phyloP scores from a whole-genome alignment of 2,113 vertebrate species.

The Nanorana parkeri region DNA sequence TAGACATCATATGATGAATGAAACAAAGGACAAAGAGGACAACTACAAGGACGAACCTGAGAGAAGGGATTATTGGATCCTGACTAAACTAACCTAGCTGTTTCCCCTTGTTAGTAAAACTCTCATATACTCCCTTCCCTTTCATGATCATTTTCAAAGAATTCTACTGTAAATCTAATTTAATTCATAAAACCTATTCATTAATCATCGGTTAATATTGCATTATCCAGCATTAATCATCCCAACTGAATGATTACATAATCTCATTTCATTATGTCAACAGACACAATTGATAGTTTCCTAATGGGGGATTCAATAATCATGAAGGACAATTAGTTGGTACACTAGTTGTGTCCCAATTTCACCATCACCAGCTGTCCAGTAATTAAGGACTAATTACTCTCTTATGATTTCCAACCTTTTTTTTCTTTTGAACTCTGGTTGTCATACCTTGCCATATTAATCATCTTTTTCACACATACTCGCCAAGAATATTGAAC shows the following conservation, averaged over 20 bases:
- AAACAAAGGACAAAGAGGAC: no score
- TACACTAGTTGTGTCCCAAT: not conserved
- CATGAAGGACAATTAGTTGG: not conserved
- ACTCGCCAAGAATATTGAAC: no score
- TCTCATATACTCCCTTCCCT: not conserved
- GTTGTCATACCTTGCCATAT: no score
- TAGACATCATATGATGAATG: no score
- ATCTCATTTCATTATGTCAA: not conserved
- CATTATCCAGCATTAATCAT: not conserved
- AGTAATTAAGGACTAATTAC: not conserved
- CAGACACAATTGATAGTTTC: not conserved
- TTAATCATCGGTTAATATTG: not conserved
- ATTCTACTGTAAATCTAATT: not conserved
- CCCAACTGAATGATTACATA: not conserved
- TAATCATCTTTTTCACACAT: no score
- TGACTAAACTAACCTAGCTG: no score
- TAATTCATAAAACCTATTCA: not conserved
- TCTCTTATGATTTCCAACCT: not conserved
- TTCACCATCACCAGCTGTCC: not conserved
- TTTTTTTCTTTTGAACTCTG: not conserved
- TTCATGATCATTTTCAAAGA: not conserved
- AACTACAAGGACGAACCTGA: no score
- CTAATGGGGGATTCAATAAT: not conserved
- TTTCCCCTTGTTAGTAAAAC: not conserved
- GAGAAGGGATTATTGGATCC: no score